Conservation (phyloP, 2,797 vertebrate species). For the Acipenser oxyrinchus region DNA sequence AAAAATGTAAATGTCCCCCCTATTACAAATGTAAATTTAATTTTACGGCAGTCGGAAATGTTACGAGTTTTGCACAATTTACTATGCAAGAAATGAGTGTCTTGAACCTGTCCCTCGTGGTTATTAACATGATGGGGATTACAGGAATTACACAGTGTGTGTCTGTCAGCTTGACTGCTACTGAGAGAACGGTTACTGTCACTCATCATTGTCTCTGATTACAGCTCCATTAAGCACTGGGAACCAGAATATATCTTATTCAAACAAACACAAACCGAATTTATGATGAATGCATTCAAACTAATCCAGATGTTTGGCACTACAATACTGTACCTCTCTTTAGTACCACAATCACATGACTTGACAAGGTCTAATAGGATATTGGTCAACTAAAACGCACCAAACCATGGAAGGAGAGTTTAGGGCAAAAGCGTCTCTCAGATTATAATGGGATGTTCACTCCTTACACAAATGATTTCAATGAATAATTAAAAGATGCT, state of each 20-base stretch:
- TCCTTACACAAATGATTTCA: too few species aligned
- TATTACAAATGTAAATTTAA: not conserved
- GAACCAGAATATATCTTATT: slow-evolving; percentile 51
- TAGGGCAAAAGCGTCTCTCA: too few species aligned
- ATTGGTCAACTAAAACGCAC: too few species aligned
- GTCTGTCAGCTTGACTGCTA: slow-evolving; percentile 42
- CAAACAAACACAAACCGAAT: slow-evolving; percentile 38
- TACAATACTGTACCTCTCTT: too few species aligned
- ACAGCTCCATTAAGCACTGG: slow-evolving; percentile 57
- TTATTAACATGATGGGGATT: slow-evolving; percentile 42
- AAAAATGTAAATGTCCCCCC: not conserved
- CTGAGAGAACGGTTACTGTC: slow-evolving; percentile 44
- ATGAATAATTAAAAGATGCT: not conserved
- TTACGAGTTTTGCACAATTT: not conserved
- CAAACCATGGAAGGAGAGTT: too few species aligned
- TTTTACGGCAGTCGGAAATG: not conserved
- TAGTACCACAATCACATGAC: too few species aligned
- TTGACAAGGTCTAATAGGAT: too few species aligned
- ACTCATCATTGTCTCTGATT: slow-evolving; percentile 53
- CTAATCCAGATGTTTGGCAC: not conserved
- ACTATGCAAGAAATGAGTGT: not conserved
- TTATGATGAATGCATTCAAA: slow-evolving; percentile 12
- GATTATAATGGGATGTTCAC: too few species aligned
- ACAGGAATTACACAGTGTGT: slow-evolving; percentile 43
- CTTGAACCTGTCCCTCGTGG: slow-evolving; percentile 20